Base-by-base conservation (phyloP, 2,113 vertebrate genomes). In the Mesitornis unicolor region DNA sequence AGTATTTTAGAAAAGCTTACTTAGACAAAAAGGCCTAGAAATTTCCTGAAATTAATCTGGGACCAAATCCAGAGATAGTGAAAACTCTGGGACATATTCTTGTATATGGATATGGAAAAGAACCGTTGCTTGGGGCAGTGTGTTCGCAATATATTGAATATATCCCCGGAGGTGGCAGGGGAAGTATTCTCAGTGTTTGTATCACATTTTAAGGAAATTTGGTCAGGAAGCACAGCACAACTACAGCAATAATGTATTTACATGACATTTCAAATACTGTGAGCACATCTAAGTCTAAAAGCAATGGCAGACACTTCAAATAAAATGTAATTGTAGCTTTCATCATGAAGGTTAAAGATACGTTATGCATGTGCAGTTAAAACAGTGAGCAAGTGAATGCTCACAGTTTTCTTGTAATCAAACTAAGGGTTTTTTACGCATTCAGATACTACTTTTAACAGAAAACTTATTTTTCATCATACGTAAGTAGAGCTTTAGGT, bases 61-160 rank as follows among this genome's bases (percentile, higher is more conserved):
- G 92, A 95, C 84, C 47, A 67, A 90, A 84, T 95, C 83, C 90
- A 95, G 83, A 63, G 42, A 38, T 43, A 90, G 54, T 74, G 90
- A 74, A 86, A 42, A 69, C 31, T 96, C 47, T 81, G 76, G 53
- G 35, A 50, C 29, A 8, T 88, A 26, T 29, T 76, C 36, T 76
- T 93, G 7, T 64, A 8, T 65, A 13, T 61, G 47, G 59, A 36
- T 90, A 45, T 43, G 2, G 6, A 53, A 82, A 83, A 80, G n/a
- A 79, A 22, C 36, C 28, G 16, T 85, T 92, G 59, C 54, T 54
- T 70, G 63, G 45, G 28, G 33, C 36, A 84, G 6, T 43, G 38
- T 85, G 35, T 85, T 92, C 83, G 63, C 54, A 74, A 89, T 75
- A 40, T 79, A 82, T 0, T 83, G 57, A 60, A 45, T 33, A 53